Base-by-base conservation (phyloP, 2,888 invertebrate species). In the Pachycephus smyrnensis region DNA sequence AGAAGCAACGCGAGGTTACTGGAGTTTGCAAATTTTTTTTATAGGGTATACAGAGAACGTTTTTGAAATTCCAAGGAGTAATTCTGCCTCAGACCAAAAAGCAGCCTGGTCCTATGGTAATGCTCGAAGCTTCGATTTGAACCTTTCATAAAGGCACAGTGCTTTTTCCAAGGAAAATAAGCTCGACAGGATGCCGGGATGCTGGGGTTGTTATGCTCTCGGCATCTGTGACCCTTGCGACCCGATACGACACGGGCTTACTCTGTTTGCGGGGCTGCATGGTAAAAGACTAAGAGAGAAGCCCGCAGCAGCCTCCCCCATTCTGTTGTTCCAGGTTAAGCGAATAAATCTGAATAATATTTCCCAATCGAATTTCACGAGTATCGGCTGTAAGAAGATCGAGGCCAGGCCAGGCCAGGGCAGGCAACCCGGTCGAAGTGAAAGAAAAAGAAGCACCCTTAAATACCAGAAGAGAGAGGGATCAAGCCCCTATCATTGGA, bases 271-370 rank as follows among this genome's bases (percentile, higher is more conserved):
- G 30, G 74, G 73, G 76, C 73, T 75, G 55, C 76, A 77, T 35
- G 75, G 76, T 73, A 69, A 77, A 68, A 75, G 76, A 75, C 75
- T 73, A 79, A 82, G 78, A 75, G 55, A 23, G 55, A 55, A 55
- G 9, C 6, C 55, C 6, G 55, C 55, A 55, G 23, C 55, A 55
- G 55, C 6, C 55, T 55, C 55, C 55, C 23, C 55, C 6, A 55
- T 23, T 84, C 82, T 81, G 83, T 81, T 84, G 81, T 82, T 83
- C 77, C 81, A 80, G 80, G 82, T 82, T 84, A 82, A 82, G 82
- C 84, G 86, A 83, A 87, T 86, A 87, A 87, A 87, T 87, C 86
- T 84, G 85, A 85, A 85, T 86, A 87, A 78, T 78, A 78, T 78
- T 75, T 78, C 68, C 75, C 78, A 73, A 76, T 78, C 73, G 78